Base-by-base conservation (phyloP, 1,140 invertebrate genomes). In the Conus ventricosus region DNA sequence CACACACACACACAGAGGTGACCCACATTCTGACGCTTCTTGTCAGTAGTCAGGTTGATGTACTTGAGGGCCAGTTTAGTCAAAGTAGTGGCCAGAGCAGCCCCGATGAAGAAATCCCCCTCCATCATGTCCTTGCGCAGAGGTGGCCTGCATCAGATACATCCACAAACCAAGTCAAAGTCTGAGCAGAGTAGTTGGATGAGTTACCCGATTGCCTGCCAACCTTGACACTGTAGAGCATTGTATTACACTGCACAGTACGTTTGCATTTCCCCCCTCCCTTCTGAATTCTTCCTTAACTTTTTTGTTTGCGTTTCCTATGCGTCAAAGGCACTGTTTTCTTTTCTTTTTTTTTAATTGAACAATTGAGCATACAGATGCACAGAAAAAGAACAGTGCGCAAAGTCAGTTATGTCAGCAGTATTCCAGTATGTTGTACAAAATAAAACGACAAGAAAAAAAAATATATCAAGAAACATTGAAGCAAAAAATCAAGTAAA, bases 71-170 rank as follows among this genome's bases (percentile, higher is more conserved):
- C 97, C 89, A 99, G 95, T 96, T 99, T 99, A 13, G 98, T 97
- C 55, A 99, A 96, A 23, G 98, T 98, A 1, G 98, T 98, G 15
- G 98, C 97, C 15, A 99, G 95, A 23, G 98, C 97, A 39, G 98
- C 98, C 17, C 97, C 98, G 90, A 99, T 97, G 94, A 99, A 99
- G 95, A 99, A 99, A 93, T 99, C 98, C 4, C 98, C 99, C 91
- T 98, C 97, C 95, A 99, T 97, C 91, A 99, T 96, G 92, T 98
- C 98, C 90, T 98, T 97, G 17, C 98, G 96, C 84, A 99, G 94
- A 71, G 97, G 96, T 23, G 98, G 98, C 88, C 97, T 96, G 92
- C 13, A 91, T 39, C 39, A 39, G 76, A 78, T 85, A 87, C 87
- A 84, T 3, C 75, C 85, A 57, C 25, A n/a, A 84, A 57, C 17